Evolutionary conservation across 2,113 vertebrate species (phyloP), one percentile per base, ranked within the genome.

Genomic region (Forbesichthys agassizii): DNA sequence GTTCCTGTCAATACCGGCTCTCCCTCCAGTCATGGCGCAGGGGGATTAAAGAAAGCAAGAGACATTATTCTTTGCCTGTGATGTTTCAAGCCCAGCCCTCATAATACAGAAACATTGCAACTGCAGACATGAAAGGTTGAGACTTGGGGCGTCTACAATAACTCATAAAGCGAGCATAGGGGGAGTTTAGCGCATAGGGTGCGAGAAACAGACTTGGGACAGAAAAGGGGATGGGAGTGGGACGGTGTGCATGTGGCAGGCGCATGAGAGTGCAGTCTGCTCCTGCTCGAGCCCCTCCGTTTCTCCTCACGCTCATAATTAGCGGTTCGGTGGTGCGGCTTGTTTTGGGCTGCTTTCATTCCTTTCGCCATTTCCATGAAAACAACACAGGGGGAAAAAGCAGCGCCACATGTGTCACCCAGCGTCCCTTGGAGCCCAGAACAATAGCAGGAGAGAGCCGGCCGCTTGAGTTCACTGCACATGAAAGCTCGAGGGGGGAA

Each of bases 341-440:
- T 59, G 33, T 88, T 90, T 87, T 78, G 61, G 82, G 83, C 87
- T 84, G 78, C 86, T 90, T 91, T 91, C 80, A 83, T 88, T 87
- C 65, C 77, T 80, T 84, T 83, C 63, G n/a, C 53, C 66, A 75
- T 82, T 79, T 88, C 59, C 71, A 76, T 70, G 77, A 85, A 84
- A 83, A 84, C 71, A 73, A 78, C 84, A 79, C 71, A 65, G 71
- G 0, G 59, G 71, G 66, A 84, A 69, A 86, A 87, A 84, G 82
- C 84, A 78, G 70, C 80, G 9, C 69, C 83, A 90, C 78, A 88
- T 88, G 83, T 84, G 75, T 78, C 75, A 79, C 69, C 75, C 14
- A 61, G 67, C 69, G 6, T 48, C 56, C 18, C 52, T 14, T 20
- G 18, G 14, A 14, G 47, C 54, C 58, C 20, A 61, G 73, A 80